A percentile compares a stretch with the other conserved stretches of the same genome.
phyloP scores from a whole-genome alignment of 2,797 vertebrate species.

The Clarias laeviceps region DNA sequence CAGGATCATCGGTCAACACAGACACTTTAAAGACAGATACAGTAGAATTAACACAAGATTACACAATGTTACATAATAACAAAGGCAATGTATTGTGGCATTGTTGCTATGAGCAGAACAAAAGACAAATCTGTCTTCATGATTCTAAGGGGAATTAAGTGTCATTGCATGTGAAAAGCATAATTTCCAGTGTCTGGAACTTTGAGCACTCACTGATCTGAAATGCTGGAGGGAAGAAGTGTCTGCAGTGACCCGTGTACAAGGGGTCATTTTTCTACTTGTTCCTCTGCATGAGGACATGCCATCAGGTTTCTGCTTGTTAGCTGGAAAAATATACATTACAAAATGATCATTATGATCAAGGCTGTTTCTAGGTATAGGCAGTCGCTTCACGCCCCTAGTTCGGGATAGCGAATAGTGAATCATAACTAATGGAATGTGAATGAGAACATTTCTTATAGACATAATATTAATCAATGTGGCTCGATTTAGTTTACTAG shows the following conservation, averaged over 20 bases:
- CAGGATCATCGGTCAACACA: too few relatives aligned
- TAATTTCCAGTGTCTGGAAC: background rate
- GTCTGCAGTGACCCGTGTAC: background rate
- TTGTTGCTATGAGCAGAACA: background rate
- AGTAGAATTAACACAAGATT: too few relatives aligned
- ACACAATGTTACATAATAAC: too few relatives aligned
- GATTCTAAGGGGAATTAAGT: background rate
- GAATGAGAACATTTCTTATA: background rate
- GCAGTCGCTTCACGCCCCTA: background rate
- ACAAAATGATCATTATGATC: background rate
- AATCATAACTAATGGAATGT: background rate
- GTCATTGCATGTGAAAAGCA: background rate
- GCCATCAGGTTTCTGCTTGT: background rate
- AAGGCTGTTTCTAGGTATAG: background rate
- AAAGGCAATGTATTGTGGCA: too few relatives aligned
- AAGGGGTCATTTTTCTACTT: constrained; percentile 12
- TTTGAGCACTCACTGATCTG: constrained; percentile 14
- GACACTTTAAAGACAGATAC: too few relatives aligned
- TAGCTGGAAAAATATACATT: background rate
- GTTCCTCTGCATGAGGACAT: background rate
- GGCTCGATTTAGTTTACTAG: too few relatives aligned
- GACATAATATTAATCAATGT: background rate
- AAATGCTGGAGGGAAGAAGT: constrained; percentile 2
- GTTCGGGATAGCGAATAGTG: background rate
- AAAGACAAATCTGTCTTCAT: too few relatives aligned